Evolutionary conservation across 2,888 invertebrate genomes (phyloP), one percentile per base, ranked within the genome.

Genomic region (Allygus modestus): DNA sequence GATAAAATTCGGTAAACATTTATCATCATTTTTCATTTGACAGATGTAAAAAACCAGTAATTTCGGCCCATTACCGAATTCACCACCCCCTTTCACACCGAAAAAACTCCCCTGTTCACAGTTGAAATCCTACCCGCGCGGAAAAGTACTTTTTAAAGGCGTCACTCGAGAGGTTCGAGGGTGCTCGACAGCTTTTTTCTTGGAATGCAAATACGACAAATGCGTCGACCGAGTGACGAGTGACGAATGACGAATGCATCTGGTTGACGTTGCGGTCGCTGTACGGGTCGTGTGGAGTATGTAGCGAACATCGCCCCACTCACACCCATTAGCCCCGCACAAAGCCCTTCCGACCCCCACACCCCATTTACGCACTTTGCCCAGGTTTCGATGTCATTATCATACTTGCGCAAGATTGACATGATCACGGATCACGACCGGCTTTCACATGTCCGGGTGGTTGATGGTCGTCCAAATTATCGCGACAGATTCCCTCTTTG

Each of bases 361-460:
- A 69, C 71, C 65, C 26, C 51, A n/a, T n/a, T n/a, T 69, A 43
- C 82, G 26, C 26, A 28, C 46, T 51, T 81, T 41, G 81, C n/a
- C 28, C 41, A 23, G 17, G 54, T 41, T 65, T 58, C 61, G 20
- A 31, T 82, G 46, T 46, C 82, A 46, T 46, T 82, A 41, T 17
- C 82, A 69, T 65, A 46, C 26, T 46, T 81, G 81, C 81, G 31
- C n/a, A 61, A 69, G 28, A 65, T 17, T 69, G 81, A 69, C 82
- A n/a, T n/a, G n/a, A n/a, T n/a, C n/a, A n/a, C n/a, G n/a, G n/a
- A n/a, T 65, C 20, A 12, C n/a, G 15, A 9, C n/a, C 81, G 41
- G 61, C 51, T 31, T 43, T 82, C 82, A 73, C 82, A 71, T 71
- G 82, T 73, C 82, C 69, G 33, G 51, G 26, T 71, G 82, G 46